A percentile compares a stretch with the other conserved stretches of the same genome.
Evolutionary conservation across 2,888 invertebrate species (phyloP).

Genomic region (Lithophane ornitopus): DNA sequence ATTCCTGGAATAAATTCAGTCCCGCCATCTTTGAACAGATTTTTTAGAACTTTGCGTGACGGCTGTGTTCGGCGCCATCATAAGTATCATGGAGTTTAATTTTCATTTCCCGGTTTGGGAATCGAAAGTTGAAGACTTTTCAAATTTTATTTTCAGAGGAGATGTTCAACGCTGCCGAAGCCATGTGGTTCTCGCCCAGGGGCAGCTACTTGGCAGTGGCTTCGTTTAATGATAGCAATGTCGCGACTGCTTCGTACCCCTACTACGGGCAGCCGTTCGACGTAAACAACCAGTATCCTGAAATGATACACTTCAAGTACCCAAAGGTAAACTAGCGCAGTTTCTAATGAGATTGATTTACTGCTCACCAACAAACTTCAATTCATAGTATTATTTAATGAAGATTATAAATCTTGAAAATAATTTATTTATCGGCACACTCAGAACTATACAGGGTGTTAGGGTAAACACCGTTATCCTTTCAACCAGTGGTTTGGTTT

Average conservation of each 20-base stretch:
- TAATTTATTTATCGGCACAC: neutral
- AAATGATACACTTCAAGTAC: conserved; percentile 92
- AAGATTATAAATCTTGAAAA: too few species aligned
- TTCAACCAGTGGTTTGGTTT: too few species aligned
- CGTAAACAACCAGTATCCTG: conserved; percentile 92
- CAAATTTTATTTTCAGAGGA: conserved; percentile 92
- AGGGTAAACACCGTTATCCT: too few species aligned
- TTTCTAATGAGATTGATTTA: neutral
- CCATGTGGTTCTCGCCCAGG: conserved; percentile 95
- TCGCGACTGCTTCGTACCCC: conserved; percentile 92
- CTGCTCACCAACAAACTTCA: neutral
- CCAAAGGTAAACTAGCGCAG: conserved; percentile 91
- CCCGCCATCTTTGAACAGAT: too few species aligned
- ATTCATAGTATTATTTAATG: too few species aligned
- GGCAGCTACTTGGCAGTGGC: conserved; percentile 93
- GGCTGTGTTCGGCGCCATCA: neutral
- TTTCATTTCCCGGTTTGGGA: neutral
- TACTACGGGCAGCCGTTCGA: conserved; percentile 92
- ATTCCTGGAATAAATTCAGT: neutral
- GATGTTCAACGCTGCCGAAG: conserved; percentile 92
- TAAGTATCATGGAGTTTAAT: neutral
- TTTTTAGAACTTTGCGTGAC: neutral
- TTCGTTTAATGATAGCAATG: conserved; percentile 93
- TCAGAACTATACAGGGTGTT: too few species aligned
- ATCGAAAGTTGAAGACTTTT: neutral